Evolutionary conservation across 2,113 vertebrate species (phyloP), one percentile per base, ranked within the genome.

Genomic region (Mirza zaza): DNA sequence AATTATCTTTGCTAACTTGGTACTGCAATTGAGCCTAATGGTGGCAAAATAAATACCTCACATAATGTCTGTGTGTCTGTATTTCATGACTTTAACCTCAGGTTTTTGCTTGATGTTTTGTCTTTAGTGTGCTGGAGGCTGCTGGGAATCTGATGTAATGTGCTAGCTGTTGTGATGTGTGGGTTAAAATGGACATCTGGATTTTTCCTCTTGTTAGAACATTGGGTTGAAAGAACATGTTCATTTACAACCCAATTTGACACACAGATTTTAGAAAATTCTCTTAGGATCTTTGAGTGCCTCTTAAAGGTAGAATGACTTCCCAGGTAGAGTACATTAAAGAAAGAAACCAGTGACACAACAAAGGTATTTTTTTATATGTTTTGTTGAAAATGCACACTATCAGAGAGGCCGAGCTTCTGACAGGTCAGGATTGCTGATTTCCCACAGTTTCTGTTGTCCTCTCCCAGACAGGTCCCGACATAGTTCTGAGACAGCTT

Each of bases 41-140:
- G 4, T 87, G 92, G 39, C 59, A 73, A 73, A 93, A 82, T 91
- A 96, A 91, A 87, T 88, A 96, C 73, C 90, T 97, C 80, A 67
- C 2, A 17, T 71, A 39, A n/a, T 42, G 34, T 86, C 67, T 96
- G 73, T 59, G 59, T 59, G 45, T 79, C 61, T 96, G 55, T 57
- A 48, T 55, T 79, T 96, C 1, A 4, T 91, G 70, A 70, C 13
- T 95, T 83, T 91, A n/a, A 39, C 18, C 23, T 91, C 34, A 71
- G 36, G 23, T 86, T 77, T 93, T 68, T 91, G 77, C 55, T 48
- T 71, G 71, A 59, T 57, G 15, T 81, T 91, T 93, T 95, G 36
- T 82, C 67, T 34, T 71, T 39, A 91, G 15, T 55, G 25, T 80
- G n/a, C 14, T 23, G 12, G 23, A 61, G 55, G 79, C 65, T 93